Percentiles rank a stretch among this genome's conserved stretches.
phyloP scores from a whole-genome alignment of 2,888 invertebrate species.

The Cepaea hortensis region DNA sequence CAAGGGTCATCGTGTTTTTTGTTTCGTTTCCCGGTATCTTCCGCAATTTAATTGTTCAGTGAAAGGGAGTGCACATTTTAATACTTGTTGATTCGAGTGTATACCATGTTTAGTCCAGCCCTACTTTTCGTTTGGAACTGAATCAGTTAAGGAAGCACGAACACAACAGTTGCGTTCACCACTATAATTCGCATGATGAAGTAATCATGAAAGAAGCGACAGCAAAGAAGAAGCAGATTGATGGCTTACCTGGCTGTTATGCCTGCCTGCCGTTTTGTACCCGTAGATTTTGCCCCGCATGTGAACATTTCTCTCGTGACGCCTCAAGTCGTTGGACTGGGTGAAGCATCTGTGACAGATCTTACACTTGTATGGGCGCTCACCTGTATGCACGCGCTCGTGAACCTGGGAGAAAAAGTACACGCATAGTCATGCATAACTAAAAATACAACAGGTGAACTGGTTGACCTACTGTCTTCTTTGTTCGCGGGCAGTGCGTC shows the following conservation, averaged over 20 bases:
- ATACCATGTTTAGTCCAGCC: no score
- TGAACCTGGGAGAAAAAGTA: slow-evolving; percentile 57
- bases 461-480: neutral
- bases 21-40: no score
- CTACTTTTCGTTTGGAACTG: no score
- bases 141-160: no score
- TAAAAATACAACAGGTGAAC: neutral
- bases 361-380: slow-evolving; percentile 69
- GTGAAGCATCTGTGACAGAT: slow-evolving; percentile 72
- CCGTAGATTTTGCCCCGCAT: slow-evolving; percentile 70
- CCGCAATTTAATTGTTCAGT: no score
- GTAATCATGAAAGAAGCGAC: no score
- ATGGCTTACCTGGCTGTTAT: slow-evolving; percentile 45
- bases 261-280: slow-evolving; percentile 60
- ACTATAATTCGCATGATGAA: no score
- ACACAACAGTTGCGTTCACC: no score
- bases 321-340: slow-evolving; percentile 70
- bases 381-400: slow-evolving; percentile 69
- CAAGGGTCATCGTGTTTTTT: no score
- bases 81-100: no score
- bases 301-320: slow-evolving; percentile 72
- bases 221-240: neutral
- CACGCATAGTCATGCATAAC: neutral
- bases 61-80: no score
- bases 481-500: neutral